Evolutionary conservation across 2,888 invertebrate genomes (phyloP), one percentile per base, ranked within the genome.

Genomic region (Drosophila eohydei): DNA sequence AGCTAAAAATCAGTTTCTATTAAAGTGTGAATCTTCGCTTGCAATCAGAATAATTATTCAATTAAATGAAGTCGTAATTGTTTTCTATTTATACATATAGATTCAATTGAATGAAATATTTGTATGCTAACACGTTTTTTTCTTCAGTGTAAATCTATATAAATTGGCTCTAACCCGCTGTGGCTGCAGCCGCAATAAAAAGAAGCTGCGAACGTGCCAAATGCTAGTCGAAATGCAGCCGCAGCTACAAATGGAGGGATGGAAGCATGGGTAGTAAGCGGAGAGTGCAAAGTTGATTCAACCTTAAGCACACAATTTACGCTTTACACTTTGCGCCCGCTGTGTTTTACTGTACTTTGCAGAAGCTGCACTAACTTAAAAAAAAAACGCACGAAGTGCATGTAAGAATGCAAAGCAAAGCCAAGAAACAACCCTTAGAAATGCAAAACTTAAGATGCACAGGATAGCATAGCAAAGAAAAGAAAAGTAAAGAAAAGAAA

Each of bases 231-330:
- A 41, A 9, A 8, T 41, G 21, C 43, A 34, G 61, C 12, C 7
- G 51, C 11, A 36, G 51, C 14, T 26, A 2, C 8, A 34, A 8
- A 4, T 8, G 14, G 9, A 52, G 26, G 36, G 36, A 1, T 14
- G 51, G 26, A 52, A 32, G 30, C 30, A 32, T 32, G n/a, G 40
- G 40, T 28, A 28, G 36, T 21, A 40, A 28, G 12, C 41, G 26
- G 56, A 54, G 61, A 78, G 74, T 69, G 70, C 84, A 87, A 80
- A 84, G 84, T 84, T 87, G 82, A 84, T 52, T 87, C 84, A 84
- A 87, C 87, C 80, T 76, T 74, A 81, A 73, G 82, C 63, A 74
- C 32, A 56, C 76, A 21, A 21, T 21, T 21, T 21, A 55, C 81
- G 66, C 60, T 71, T 58, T 28, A 60, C 54, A 48, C 55, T 61